These are phyloP conservation scores for Hydrolagus affinis DNA, from an alignment of 2,113 vertebrate genomes.

Conservation along the genomic window DNA sequence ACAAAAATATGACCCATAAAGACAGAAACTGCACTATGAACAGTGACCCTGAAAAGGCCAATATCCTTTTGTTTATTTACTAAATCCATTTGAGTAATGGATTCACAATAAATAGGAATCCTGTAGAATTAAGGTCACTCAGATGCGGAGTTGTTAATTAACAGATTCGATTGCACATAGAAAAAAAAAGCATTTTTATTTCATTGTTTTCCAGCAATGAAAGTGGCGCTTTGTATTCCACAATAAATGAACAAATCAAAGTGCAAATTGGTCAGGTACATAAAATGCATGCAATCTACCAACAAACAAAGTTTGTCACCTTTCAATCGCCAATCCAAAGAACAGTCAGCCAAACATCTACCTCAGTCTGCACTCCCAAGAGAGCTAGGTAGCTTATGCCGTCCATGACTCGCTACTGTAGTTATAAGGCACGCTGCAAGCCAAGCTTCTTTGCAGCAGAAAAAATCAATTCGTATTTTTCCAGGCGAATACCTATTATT, in stretches of 20 bases:
- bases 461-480: conserved; percentile 12
- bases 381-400: background rate
- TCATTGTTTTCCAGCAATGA: conserved; percentile 26
- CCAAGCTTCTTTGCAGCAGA: conserved; percentile 15
- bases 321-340: conserved; percentile 13
- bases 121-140: background rate
- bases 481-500: background rate
- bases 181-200: conserved; percentile 32
- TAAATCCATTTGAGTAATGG: too few species aligned
- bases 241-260: conserved; percentile 32
- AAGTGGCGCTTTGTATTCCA: conserved; percentile 5
- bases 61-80: background rate
- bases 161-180: conserved; percentile 12
- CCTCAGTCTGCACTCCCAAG: background rate
- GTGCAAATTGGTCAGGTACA: conserved; percentile 29
- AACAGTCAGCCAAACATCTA: conserved; percentile 30
- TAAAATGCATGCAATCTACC: conserved; percentile 30
- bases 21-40: background rate
- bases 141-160: background rate
- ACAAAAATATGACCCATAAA: background rate
- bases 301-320: conserved; percentile 19
- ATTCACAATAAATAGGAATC: background rate
- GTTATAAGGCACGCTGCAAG: conserved; percentile 28
- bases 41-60: background rate
- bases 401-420: background rate